These are phyloP conservation scores for Holotrichia oblita DNA, from an alignment of 1,140 invertebrate genomes.

Conservation along the genomic window DNA sequence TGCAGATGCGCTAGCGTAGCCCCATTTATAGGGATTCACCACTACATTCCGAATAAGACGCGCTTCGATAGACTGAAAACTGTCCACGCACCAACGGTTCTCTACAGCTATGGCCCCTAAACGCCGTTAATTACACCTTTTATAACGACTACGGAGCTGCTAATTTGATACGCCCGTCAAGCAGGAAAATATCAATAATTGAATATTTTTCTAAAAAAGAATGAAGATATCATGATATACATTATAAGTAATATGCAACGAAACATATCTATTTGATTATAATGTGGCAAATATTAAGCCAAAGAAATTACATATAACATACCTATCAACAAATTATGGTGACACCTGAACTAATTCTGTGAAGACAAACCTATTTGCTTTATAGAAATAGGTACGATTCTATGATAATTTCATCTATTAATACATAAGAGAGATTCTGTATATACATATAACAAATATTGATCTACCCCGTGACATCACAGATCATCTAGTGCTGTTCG, in stretches of 20 bases:
- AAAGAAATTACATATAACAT: no score
- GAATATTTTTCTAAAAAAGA: slow-evolving; percentile 2
- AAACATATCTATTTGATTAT: neutral
- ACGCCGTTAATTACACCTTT: slow-evolving; percentile 8
- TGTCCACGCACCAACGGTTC: neutral
- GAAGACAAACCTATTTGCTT: no score
- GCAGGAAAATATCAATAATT: neutral
- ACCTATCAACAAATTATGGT: no score
- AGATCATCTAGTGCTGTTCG: no score
- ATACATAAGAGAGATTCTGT: no score
- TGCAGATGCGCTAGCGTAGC: neutral
- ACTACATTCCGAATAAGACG: slow-evolving; percentile 8
- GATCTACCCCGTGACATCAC: no score
- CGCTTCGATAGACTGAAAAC: neutral
- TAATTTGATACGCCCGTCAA: slow-evolving; percentile 28
- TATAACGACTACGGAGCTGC: slow-evolving; percentile 16
- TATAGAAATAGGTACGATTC: no score
- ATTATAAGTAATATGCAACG: neutral
- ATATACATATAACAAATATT: no score
- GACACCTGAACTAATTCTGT: no score
- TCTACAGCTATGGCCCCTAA: slow-evolving; percentile 6
- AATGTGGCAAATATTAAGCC: neutral
- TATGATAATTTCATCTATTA: no score
- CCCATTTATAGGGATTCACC: neutral
- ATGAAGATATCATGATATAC: neutral